A percentile compares a stretch with the other conserved stretches of the same genome.
Conservation (phyloP, 2,888 invertebrate genomes). For the Cheilosia soror region DNA sequence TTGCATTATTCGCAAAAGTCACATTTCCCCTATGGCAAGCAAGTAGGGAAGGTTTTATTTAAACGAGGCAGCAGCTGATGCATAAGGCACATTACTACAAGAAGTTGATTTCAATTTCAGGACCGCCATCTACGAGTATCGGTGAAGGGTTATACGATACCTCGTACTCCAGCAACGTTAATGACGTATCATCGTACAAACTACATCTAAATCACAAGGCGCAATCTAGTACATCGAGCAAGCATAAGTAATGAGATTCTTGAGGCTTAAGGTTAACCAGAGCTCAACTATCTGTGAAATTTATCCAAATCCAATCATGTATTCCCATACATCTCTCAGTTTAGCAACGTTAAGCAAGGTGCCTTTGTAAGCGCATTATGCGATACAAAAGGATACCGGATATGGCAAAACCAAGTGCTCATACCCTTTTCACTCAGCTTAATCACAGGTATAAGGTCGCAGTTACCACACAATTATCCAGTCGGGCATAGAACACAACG, state of each 20-base stretch:
- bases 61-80: no score
- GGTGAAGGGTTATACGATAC: no score
- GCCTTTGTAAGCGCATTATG: neutral
- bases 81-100: no score
- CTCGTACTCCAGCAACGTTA: no score
- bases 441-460: slow-evolving; percentile 3
- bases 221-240: no score
- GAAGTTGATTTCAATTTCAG: no score
- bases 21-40: no score
- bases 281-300: neutral
- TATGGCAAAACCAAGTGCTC: slow-evolving; percentile 11
- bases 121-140: no score
- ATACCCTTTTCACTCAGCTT: neutral
- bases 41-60: no score
- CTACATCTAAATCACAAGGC: no score
- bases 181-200: no score
- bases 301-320: neutral
- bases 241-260: neutral
- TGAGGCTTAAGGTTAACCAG: neutral
- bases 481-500: slow-evolving; percentile 25
- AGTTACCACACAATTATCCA: slow-evolving; percentile 29
- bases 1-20: no score
- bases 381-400: slow-evolving; percentile 22
- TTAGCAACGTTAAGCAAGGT: neutral
- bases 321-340: neutral